phyloP scores from a whole-genome alignment of 2,888 invertebrate genomes.

The Oxytorus armatus region DNA sequence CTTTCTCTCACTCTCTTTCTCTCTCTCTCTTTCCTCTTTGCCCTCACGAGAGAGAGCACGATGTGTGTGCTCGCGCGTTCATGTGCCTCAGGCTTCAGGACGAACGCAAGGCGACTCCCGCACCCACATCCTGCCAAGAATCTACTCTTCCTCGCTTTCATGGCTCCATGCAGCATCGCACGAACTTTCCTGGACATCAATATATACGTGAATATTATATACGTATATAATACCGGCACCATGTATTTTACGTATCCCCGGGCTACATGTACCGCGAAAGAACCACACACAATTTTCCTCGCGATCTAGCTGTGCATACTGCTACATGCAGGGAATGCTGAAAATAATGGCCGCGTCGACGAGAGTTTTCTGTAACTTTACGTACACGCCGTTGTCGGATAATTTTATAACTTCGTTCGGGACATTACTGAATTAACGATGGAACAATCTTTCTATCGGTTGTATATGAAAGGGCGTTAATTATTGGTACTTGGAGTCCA shows the following conservation, averaged over 20 bases:
- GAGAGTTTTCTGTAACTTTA: constrained; percentile 41
- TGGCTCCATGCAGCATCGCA: constrained; percentile 53
- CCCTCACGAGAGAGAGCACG: constrained; percentile 10
- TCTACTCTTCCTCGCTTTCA: constrained; percentile 57
- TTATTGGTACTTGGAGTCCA: not conserved
- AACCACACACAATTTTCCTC: constrained; percentile 64
- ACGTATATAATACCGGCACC: constrained; percentile 32
- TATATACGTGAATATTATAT: constrained; percentile 31
- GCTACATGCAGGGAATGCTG: constrained; percentile 48
- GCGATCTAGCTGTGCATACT: constrained; percentile 9
- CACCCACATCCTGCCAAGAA: constrained; percentile 59
- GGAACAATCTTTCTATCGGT: not conserved
- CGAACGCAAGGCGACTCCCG: constrained; percentile 26
- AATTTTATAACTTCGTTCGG: constrained; percentile 58
- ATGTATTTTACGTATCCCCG: constrained; percentile 69
- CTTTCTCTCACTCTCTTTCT: no score
- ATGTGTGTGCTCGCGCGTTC: constrained; percentile 32
- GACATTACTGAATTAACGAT: not conserved
- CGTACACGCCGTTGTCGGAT: constrained; percentile 59
- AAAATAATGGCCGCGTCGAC: constrained; percentile 69
- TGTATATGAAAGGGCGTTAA: not conserved
- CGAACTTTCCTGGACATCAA: constrained; percentile 47
- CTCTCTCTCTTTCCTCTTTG: no score
- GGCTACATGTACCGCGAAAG: constrained; percentile 71
- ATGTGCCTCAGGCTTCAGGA: constrained; percentile 48